phyloP scores from a whole-genome alignment of 1,140 invertebrate genomes.

The Ptiloglossa arizonensis region DNA sequence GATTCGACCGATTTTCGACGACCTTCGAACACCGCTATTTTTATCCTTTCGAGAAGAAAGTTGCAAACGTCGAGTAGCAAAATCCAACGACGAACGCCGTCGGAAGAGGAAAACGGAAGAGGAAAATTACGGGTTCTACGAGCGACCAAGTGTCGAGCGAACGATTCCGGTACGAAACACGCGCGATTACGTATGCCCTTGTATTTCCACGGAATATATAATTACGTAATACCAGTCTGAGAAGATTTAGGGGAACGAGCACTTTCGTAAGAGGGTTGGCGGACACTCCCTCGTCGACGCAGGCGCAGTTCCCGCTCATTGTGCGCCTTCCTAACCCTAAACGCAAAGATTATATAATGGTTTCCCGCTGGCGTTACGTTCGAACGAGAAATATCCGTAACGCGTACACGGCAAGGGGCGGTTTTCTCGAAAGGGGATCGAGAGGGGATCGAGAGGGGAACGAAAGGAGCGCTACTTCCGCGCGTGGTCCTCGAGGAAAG shows the following conservation, averaged over 20 bases:
- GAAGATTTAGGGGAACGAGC: constrained; percentile 66
- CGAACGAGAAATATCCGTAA: not conserved
- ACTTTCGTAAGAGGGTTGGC: constrained; percentile 52
- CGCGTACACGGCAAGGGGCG: too few species aligned
- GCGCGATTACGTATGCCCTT: constrained; percentile 72
- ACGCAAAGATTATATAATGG: constrained; percentile 52
- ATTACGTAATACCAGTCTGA: constrained; percentile 74
- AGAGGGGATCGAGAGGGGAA: too few species aligned
- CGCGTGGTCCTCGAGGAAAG: too few species aligned
- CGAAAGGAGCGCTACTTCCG: too few species aligned
- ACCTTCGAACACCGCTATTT: too few species aligned
- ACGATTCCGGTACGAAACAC: constrained; percentile 56
- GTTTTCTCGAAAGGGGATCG: too few species aligned
- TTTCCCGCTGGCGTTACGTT: not conserved
- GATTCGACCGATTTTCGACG: too few species aligned
- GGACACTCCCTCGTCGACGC: constrained; percentile 63
- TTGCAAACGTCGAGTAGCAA: too few species aligned
- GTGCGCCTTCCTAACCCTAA: constrained; percentile 47
- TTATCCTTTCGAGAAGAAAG: too few species aligned
- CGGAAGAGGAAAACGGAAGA: constrained; percentile 46
- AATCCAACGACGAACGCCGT: not conserved
- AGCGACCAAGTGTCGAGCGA: constrained; percentile 19
- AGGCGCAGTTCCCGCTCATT: constrained; percentile 47
- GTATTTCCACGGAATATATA: constrained; percentile 72
- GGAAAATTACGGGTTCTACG: constrained; percentile 52